Percentiles rank a stretch among this genome's conserved stretches.
phyloP scores from a whole-genome alignment of 2,113 vertebrate species.

The Oophaga pumilio region DNA sequence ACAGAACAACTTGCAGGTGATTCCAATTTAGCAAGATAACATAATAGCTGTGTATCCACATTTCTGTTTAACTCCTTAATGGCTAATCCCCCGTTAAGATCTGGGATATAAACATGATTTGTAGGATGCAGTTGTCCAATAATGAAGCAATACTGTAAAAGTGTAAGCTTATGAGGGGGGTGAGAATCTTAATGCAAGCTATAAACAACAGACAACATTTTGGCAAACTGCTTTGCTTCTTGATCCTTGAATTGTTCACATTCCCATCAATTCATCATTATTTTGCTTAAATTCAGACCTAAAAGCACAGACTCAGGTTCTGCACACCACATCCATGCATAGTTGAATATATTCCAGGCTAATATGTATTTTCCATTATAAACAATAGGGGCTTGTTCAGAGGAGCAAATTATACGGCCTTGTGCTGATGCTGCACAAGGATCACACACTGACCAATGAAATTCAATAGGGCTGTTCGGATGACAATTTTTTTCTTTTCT shows the following conservation, averaged over 20 bases:
- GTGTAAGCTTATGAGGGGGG: slow-evolving; percentile 24
- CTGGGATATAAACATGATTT: slow-evolving; percentile 34
- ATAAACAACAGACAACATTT: slow-evolving; percentile 37
- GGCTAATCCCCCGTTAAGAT: slow-evolving; percentile 12
- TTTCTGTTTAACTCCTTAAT: slow-evolving; percentile 46
- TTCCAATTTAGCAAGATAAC: slow-evolving; percentile 53
- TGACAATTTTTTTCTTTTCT: too few species aligned
- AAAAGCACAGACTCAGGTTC: neutral
- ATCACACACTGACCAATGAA: too few species aligned
- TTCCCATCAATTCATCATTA: neutral
- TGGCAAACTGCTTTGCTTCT: slow-evolving; percentile 5
- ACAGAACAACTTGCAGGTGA: slow-evolving; percentile 52
- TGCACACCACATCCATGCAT: neutral
- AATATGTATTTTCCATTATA: neutral
- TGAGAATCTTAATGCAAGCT: slow-evolving; percentile 8
- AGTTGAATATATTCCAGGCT: neutral
- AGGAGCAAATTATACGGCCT: too few species aligned
- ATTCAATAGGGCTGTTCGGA: too few species aligned
- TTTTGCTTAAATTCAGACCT: neutral
- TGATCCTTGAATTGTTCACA: neutral
- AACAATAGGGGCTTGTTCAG: too few species aligned
- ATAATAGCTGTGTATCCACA: slow-evolving; percentile 48
- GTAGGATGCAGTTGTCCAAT: slow-evolving; percentile 12
- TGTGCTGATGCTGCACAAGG: too few species aligned
- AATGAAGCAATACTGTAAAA: slow-evolving; percentile 20